Conservation (phyloP, 2,113 vertebrate species). For the cat (Felis catus) region DNA sequence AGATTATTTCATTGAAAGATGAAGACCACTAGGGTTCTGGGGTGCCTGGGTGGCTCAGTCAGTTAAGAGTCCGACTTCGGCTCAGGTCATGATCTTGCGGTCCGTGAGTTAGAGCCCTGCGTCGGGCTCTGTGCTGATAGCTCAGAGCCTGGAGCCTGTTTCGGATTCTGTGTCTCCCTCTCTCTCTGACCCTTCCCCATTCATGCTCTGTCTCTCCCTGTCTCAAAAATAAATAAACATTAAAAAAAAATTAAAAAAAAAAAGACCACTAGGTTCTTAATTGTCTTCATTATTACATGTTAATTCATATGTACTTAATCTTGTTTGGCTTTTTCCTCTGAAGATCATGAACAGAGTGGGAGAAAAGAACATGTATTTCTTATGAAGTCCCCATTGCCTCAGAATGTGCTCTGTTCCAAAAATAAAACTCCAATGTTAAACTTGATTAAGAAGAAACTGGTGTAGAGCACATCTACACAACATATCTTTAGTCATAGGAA, state of each 20-base stretch:
- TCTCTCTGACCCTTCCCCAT: too few species aligned
- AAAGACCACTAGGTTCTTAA: background rate
- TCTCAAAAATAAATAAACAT: too few species aligned
- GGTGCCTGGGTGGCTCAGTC: too few species aligned
- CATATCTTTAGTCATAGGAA: background rate
- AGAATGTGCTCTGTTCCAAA: background rate
- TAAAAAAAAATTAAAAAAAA: too few species aligned
- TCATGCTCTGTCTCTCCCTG: too few species aligned
- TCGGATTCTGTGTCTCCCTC: too few species aligned
- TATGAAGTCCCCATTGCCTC: background rate
- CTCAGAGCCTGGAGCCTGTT: too few species aligned
- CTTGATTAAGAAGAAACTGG: background rate
- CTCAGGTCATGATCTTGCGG: too few species aligned
- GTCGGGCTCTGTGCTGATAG: too few species aligned
- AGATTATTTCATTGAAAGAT: background rate
- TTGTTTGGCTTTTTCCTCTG: background rate
- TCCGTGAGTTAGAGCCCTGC: too few species aligned
- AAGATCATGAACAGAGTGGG: background rate
- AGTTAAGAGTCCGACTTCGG: too few species aligned
- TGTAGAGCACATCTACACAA: background rate
- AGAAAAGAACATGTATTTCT: background rate
- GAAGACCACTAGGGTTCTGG: background rate
- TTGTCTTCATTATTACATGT: background rate
- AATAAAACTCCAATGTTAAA: background rate
- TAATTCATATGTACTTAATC: background rate